These are phyloP conservation scores for Bradypus variegatus DNA, from an alignment of 2,797 vertebrate genomes.

Conservation along the genomic window DNA sequence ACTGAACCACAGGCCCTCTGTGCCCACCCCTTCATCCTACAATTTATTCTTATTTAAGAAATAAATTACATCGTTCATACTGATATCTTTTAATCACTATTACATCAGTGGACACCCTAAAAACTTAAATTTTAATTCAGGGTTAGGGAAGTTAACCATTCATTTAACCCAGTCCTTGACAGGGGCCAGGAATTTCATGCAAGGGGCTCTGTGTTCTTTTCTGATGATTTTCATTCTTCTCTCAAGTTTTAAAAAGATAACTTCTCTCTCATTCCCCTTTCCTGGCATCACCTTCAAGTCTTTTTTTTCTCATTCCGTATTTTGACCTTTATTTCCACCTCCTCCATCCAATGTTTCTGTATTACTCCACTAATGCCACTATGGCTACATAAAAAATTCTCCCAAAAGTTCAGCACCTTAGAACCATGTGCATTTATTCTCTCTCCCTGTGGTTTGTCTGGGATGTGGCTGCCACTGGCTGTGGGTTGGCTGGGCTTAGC, in stretches of 20 bases:
- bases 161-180: background rate
- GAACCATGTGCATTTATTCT: background rate
- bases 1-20: background rate
- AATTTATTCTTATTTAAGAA: constrained; percentile 32
- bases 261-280: background rate
- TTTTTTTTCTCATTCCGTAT: background rate
- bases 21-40: background rate
- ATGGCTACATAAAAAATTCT: background rate
- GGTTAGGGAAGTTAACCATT: background rate
- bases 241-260: background rate
- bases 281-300: background rate
- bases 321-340: background rate
- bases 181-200: background rate
- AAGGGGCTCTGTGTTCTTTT: background rate
- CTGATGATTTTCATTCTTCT: background rate
- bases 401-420: background rate
- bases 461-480: background rate
- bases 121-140: background rate
- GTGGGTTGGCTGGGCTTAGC: background rate
- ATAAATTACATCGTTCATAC: background rate
- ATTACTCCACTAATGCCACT: background rate
- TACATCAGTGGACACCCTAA: background rate
- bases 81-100: background rate
- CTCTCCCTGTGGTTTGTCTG: background rate
- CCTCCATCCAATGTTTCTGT: background rate